Evolutionary conservation across 2,113 vertebrate species (phyloP), one percentile per base, ranked within the genome.

Genomic region (Isichthys henryi): DNA sequence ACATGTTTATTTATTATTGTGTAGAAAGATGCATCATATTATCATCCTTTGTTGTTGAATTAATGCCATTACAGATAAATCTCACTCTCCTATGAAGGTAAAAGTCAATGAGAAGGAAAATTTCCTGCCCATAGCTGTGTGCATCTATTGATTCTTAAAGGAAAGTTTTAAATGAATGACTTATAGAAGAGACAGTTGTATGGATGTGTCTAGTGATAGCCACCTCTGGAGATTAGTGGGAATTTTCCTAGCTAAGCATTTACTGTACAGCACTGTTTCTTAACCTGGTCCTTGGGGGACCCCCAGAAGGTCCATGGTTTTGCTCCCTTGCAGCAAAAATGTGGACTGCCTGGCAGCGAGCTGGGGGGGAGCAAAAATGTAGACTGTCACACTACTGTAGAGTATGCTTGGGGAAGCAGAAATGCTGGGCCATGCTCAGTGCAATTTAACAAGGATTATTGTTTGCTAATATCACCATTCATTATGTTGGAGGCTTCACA

Each of bases 121-220:
- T 27, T 66, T 88, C 86, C 74, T 48, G 88, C 43, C 1, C 27
- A 88, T 91, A 90, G 74, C 85, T 74, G 6, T 4, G 15, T 56
- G 89, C 82, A 88, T 56, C 70, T 90, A 91, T 92, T 91, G 91
- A 94, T 93, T 91, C n/a, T 53, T 52, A 90, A 90, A 88, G 56
- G 80, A 74, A 90, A 90, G 88, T 80, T 90, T 89, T 86, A 90
- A 45, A 87, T 91, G 91, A 90, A 90, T 92, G 91, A 88, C 90
- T 89, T 90, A 88, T 82, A 50, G 91, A 91, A 91, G 74, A 89
- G 88, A 90, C 45, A 89, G 89, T 46, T 13, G 89, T 87, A 91
- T 91, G 35, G 93, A 39, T 10, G 2, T 48, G 13, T 86, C 49
- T 35, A 52, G 49, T 35, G n/a, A 53, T 45, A 66, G n/a, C 19